Evolutionary conservation across 2,113 vertebrate genomes (phyloP), one percentile per base, ranked within the genome.

Genomic region (Coptodon bakossiorum): DNA sequence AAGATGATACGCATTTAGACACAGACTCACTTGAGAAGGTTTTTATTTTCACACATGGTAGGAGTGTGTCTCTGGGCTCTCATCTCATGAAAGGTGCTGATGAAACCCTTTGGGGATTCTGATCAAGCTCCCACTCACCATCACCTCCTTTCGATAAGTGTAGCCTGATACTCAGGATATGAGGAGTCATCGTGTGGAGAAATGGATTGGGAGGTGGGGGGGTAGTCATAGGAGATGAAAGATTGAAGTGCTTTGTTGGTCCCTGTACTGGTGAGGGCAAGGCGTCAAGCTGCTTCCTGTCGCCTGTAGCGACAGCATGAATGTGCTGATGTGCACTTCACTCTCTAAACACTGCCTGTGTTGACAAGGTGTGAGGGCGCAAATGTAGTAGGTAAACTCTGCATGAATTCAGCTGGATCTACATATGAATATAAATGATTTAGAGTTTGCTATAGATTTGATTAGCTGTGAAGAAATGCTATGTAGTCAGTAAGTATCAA

Each of bases 141-240:
- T 82, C 85, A 87, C 82, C 81, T 83, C 38, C 81, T 90, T 83
- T 76, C 80, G n/a, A 50, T 86, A 86, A 92, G 89, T 85, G 82
- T 43, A 91, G 87, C 81, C 81, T 89, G 87, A 92, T 88, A 66
- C 84, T 83, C 90, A 90, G 91, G 92, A 93, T 92, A 84, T 90
- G 88, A 90, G 85, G 86, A 92, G 68, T 88, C 85, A 87, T 88
- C 88, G 80, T 16, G 85, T 27, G 76, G 81, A 91, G 78, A 90
- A 90, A 88, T 83, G 91, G 92, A 92, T 43, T 71, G 93, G 92
- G 89, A 63, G 86, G 87, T 83, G 83, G 89, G 22, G 53, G 22
- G 61, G 87, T 81, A 91, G 87, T 89, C 82, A 82, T 88, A 91
- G 82, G 91, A 94, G 94, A 96, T 96, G 96, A 97, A 95, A 96